phyloP scores from a whole-genome alignment of 2,888 invertebrate genomes.

The Leptopilina myrica region DNA sequence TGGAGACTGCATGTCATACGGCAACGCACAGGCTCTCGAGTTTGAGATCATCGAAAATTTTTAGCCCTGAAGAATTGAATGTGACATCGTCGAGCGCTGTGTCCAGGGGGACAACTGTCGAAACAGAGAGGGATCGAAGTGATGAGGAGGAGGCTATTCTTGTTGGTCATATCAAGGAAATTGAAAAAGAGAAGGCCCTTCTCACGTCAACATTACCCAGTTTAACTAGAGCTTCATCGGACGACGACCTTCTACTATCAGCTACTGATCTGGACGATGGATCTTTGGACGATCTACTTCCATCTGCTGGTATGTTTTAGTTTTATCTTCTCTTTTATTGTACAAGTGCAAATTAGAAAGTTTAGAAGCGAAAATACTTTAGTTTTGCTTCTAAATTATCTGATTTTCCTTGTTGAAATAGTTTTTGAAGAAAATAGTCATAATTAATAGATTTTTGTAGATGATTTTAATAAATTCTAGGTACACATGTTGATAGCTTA shows the following conservation, averaged over 20 bases:
- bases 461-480: too few species aligned
- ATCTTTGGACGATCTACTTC: slow-evolving; percentile 78
- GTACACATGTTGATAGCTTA: too few species aligned
- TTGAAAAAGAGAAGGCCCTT: slow-evolving; percentile 88
- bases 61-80: slow-evolving; percentile 80
- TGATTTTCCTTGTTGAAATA: too few species aligned
- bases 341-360: too few species aligned
- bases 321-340: not conserved
- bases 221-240: slow-evolving; percentile 89
- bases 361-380: too few species aligned
- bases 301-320: slow-evolving; percentile 69
- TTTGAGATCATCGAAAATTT: slow-evolving; percentile 86
- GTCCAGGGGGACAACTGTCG: slow-evolving; percentile 62
- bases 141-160: slow-evolving; percentile 87
- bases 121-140: slow-evolving; percentile 75
- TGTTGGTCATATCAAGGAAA: slow-evolving; percentile 88
- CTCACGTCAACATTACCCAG: slow-evolving; percentile 89
- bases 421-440: too few species aligned
- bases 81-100: slow-evolving; percentile 67
- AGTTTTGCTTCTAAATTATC: too few species aligned
- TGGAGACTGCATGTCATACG: slow-evolving; percentile 92
- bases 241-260: slow-evolving; percentile 89
- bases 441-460: too few species aligned
- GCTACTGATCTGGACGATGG: slow-evolving; percentile 88
- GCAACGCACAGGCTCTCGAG: slow-evolving; percentile 88